Base-by-base conservation (phyloP, 2,113 vertebrate species). In the Calonectris borealis region DNA sequence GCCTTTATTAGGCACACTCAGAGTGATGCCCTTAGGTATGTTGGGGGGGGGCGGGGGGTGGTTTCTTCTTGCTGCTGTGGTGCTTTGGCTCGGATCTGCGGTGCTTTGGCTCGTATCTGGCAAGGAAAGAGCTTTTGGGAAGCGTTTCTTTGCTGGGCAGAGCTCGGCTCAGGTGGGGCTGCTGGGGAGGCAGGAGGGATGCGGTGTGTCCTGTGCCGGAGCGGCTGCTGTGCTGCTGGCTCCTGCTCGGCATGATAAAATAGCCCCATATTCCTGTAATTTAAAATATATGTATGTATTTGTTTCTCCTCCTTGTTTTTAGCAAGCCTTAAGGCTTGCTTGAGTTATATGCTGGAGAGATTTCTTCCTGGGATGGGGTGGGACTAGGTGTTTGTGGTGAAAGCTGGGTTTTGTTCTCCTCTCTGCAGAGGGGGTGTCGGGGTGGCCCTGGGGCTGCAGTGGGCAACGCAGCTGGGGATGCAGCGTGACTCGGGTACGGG, bases 101-200 rank as follows among this genome's bases (percentile, higher is more conserved):
- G 13, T 5, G 34, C 8, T 61, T 36, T 19, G 29, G 38, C 27
- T 87, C 5, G 0, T 2, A 1, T n/a, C 8, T 6, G 64, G 66
- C 14, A 21, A 69, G 31, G 7, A 44, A 80, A 32, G 20, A 17
- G 27, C 34, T 76, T 64, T 29, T 57, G 40, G 86, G 62, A 64
- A 36, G 26, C 1, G 7, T 34, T 52, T 54, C 24, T 58, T 44
- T 26, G 31, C 11, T 24, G 51, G 48, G 68, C 18, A 69, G 34
- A 42, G n/a, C 11, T 7, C 3, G 11, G 51, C 15, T 82, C 44
- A 10, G n/a, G 13, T 16, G 62, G 27, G 16, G 51, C 3, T 71
- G 34, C 18, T 76, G 88, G 48, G 8, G 26, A 79, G 61, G 76
- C 21, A 46, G 70, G 79, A 61, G 79, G 83, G 86, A 54, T 22